Evolutionary conservation across 2,797 vertebrate species (phyloP).

Genomic region (Notolepis coatsorum): DNA sequence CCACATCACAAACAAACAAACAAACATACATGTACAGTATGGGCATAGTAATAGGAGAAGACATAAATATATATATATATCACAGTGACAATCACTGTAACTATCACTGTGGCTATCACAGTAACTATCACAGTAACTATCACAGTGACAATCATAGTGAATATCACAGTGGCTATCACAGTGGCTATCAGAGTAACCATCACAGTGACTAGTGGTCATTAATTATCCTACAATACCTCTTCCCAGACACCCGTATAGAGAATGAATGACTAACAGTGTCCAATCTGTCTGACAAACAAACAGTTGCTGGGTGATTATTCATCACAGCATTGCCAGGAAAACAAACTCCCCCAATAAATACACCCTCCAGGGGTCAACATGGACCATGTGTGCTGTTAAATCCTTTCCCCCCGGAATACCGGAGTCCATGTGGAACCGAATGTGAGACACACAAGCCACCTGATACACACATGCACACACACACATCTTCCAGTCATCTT

Average conservation of each 20-base stretch:
- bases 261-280: conserved; percentile 8
- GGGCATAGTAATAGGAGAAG: no score
- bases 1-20: no score
- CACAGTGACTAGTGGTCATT: conserved; percentile 1
- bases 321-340: conserved; percentile 10
- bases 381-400: conserved; percentile 24
- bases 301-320: conserved; percentile 15
- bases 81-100: no score
- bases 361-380: not conserved
- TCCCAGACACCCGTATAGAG: not conserved
- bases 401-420: conserved; percentile 12
- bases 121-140: no score
- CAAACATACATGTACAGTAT: no score
- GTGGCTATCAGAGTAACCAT: no score
- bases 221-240: no score
- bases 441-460: not conserved
- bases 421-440: not conserved
- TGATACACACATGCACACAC: not conserved
- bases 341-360: conserved; percentile 33
- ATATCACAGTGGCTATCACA: no score
- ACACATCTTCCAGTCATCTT: conserved; percentile 16
- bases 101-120: conserved; percentile 3
- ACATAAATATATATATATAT: no score
- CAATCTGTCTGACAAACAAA: not conserved
- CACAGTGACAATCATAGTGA: no score